Conservation (phyloP, 2,797 vertebrate species). For the Spea hammondii region DNA sequence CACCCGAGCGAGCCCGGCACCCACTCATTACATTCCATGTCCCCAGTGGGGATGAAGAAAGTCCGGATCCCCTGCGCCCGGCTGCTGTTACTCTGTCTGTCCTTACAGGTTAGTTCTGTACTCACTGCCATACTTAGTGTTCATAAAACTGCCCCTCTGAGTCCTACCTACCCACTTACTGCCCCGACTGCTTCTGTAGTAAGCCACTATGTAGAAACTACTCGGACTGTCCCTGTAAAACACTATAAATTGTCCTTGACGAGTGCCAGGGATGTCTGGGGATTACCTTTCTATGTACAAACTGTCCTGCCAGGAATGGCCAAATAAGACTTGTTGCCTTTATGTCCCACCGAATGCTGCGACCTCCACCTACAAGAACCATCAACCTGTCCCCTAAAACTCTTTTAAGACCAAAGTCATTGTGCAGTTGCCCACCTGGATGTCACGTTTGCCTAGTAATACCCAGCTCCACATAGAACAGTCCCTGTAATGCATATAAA, state of each 20-base stretch:
- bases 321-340: neutral
- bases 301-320: neutral
- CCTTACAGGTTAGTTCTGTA: constrained; percentile 33
- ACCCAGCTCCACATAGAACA: too few species aligned
- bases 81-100: neutral
- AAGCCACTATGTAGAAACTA: neutral
- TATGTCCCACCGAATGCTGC: neutral
- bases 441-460: too few species aligned
- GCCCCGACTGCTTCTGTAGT: neutral
- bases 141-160: neutral
- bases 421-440: too few species aligned
- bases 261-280: too few species aligned
- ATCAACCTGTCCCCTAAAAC: too few species aligned
- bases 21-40: neutral
- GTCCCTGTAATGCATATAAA: too few species aligned
- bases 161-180: neutral
- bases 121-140: neutral
- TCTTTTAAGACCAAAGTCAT: too few species aligned
- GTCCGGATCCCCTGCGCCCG: neutral
- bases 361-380: too few species aligned
- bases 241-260: too few species aligned
- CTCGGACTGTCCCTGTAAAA: neutral
- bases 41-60: constrained; percentile 31
- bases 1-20: neutral
- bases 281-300: too few species aligned